Evolutionary conservation across 2,888 invertebrate genomes (phyloP).

Genomic region (Galerucella nymphaeae): DNA sequence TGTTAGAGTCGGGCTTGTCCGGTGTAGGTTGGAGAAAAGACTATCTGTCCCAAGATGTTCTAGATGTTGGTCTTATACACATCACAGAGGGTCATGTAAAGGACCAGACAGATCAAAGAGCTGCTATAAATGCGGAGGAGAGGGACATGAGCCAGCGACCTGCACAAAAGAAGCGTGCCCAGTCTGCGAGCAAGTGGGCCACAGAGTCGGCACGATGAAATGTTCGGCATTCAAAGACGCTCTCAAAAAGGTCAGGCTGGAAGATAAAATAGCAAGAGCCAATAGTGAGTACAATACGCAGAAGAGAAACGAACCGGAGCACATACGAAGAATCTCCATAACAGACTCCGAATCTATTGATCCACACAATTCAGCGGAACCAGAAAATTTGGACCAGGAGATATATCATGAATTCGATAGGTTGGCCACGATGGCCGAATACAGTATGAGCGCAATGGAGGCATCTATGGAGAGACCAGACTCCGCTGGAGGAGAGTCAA

Average conservation of each 20-base stretch:
- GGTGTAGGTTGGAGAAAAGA: neutral
- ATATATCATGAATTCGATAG: no score
- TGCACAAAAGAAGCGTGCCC: slow-evolving; percentile 4
- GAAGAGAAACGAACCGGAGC: no score
- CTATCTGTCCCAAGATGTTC: neutral
- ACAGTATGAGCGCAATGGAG: no score
- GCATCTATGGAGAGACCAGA: no score
- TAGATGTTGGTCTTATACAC: slow-evolving; percentile 13
- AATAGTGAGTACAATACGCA: no score
- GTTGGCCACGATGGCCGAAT: no score
- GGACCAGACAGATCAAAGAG: slow-evolving; percentile 2
- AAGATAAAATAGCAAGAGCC: neutral
- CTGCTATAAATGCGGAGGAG: neutral
- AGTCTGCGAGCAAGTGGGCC: neutral
- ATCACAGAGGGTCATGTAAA: neutral
- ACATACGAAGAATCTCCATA: no score
- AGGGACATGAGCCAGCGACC: neutral
- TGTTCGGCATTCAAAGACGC: neutral
- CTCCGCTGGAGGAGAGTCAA: no score
- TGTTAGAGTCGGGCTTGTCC: neutral
- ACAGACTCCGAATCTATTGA: no score
- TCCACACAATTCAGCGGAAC: no score
- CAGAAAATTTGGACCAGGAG: no score
- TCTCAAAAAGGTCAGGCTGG: neutral
- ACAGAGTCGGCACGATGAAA: no score